Evolutionary conservation across 2,797 vertebrate species (phyloP), one percentile per base, ranked within the genome.

Genomic region (Sternotherus odoratus): DNA sequence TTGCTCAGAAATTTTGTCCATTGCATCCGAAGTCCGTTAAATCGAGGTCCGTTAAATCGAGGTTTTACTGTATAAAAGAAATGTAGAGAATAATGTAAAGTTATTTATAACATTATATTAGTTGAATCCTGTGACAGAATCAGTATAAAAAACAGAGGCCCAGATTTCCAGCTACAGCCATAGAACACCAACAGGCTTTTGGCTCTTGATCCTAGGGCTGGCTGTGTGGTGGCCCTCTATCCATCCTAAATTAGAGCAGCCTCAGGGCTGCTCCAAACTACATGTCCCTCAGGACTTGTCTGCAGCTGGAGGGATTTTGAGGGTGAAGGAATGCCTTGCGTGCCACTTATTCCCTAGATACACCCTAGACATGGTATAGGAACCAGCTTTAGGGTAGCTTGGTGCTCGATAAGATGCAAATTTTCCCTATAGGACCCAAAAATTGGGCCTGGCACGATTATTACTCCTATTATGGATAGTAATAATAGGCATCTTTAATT

Each of bases 251-350:
- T 77, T 72, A 36, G 5, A 87, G 24, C 12, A 83, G 60, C 56
- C 79, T 21, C 46, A 23, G 51, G 83, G 21, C 19, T 87, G 46
- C 33, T 66, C 63, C 85, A 57, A 30, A 82, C 48, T 8, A 86
- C 24, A 39, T 5, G 23, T 1, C 15, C 1, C n/a, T 16, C 4
- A 17, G 33, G 16, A 33, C 60, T 57, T 11, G n/a, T 23, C 81
- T 75, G 3, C 0, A n/a, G 54, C 51, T 80, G 50, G 69, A 50
- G 30, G 28, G 36, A 16, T 8, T 53, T 16, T 53, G 0, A 15
- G 69, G 3, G 24, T 77, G 83, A 24, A 0, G 8, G 0, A 1
- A 4, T 46, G 33, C 30, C 11, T 85, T 54, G 51, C 2, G 0
- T 10, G 1, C 16, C 48, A 2, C 30, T 79, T 24, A 28, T 3